Evolutionary conservation across 2,113 vertebrate species (phyloP).

Genomic region (Malurus cyaneus): DNA sequence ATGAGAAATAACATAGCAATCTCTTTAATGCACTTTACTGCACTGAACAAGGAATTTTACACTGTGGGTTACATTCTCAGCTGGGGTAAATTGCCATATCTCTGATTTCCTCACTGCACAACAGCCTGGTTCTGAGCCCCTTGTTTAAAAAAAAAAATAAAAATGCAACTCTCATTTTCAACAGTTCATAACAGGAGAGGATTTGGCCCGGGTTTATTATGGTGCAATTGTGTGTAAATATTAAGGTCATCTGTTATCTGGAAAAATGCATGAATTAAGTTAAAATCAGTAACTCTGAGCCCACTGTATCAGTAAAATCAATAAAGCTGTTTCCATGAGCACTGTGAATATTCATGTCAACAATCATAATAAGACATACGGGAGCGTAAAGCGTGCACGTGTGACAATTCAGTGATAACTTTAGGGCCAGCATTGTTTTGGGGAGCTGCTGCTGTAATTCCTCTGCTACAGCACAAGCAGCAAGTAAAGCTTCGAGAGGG

Average conservation of each 20-base stretch:
- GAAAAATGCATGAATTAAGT: constrained; percentile 62
- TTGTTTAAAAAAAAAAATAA: neutral
- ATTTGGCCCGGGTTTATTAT: constrained; percentile 32
- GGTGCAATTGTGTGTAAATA: constrained; percentile 55
- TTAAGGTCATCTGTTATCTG: constrained; percentile 57
- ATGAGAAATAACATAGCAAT: constrained; percentile 54
- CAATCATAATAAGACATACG: neutral
- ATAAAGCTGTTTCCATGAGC: constrained; percentile 12
- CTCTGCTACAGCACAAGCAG: neutral
- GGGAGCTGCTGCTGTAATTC: neutral
- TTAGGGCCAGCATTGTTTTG: neutral
- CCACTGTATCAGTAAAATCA: constrained; percentile 31
- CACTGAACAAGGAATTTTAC: constrained; percentile 46
- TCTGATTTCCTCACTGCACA: constrained; percentile 14
- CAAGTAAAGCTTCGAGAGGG: neutral
- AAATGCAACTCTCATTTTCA: neutral
- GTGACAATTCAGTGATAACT: neutral
- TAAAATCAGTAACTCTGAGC: constrained; percentile 14
- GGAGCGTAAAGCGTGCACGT: neutral
- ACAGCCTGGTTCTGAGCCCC: constrained; percentile 6
- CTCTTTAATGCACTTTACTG: constrained; percentile 35
- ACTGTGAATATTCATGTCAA: constrained; percentile 17
- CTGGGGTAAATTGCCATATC: constrained; percentile 34
- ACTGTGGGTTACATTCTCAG: constrained; percentile 36
- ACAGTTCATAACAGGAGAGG: constrained; percentile 19